phyloP scores from a whole-genome alignment of 2,797 vertebrate genomes.

The Anisognathus igniventris region DNA sequence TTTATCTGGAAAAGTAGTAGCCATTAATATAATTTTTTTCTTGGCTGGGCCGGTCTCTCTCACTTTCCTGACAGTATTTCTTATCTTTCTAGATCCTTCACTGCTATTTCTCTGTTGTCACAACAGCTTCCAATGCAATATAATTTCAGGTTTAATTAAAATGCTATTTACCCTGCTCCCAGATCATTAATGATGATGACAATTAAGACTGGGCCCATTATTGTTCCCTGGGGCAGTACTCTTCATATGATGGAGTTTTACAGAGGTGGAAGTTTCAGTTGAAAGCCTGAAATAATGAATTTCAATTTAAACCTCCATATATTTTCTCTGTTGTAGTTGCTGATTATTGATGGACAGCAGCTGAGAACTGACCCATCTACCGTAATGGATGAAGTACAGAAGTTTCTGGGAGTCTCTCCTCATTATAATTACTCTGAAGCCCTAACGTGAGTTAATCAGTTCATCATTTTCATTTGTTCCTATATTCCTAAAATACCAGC shows the following conservation, averaged over 20 bases:
- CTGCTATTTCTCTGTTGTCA: background rate
- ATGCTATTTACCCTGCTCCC: background rate
- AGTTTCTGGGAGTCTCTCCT: conserved; percentile 91
- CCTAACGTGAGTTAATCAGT: conserved; percentile 84
- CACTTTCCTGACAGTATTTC: background rate
- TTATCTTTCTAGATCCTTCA: background rate
- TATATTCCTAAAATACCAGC: background rate
- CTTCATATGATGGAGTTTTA: background rate
- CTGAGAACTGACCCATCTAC: conserved; percentile 87
- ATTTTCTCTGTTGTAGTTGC: conserved; percentile 75
- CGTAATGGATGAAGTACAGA: conserved; percentile 96
- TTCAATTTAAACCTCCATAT: background rate
- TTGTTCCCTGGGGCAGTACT: background rate
- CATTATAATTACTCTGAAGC: conserved; percentile 95
- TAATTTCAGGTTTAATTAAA: conserved; percentile 29
- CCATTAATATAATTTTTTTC: background rate
- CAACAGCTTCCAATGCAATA: background rate
- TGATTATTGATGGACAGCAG: conserved; percentile 95
- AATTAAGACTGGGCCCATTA: conserved; percentile 4
- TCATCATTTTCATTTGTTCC: background rate
- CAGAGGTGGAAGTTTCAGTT: background rate
- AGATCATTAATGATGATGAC: background rate
- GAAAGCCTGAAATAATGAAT: background rate
- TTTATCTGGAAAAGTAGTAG: background rate
- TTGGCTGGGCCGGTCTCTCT: background rate